phyloP scores from a whole-genome alignment of 1,140 invertebrate genomes.

The Drosophila ogumai region DNA sequence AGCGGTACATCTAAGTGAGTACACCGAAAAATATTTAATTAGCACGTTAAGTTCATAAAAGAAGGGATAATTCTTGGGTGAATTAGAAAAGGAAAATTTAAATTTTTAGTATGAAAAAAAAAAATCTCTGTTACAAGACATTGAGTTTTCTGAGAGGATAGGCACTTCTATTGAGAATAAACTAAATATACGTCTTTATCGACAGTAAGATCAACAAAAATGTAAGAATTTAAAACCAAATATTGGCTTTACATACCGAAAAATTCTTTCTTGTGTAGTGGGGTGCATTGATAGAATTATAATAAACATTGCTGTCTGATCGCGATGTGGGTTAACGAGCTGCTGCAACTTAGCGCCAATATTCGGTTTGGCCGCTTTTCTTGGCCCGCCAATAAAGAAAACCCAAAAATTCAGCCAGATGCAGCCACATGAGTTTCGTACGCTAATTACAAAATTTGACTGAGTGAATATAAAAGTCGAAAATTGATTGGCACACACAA shows the following conservation, averaged over 20 bases:
- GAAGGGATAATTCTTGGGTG: too few relatives aligned
- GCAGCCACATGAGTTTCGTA: slow-evolving; percentile 60
- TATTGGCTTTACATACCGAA: neutral
- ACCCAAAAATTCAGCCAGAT: slow-evolving; percentile 45
- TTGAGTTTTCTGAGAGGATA: neutral
- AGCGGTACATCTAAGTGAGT: slow-evolving; percentile 91
- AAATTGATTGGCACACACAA: slow-evolving; percentile 78
- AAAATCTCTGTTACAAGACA: neutral
- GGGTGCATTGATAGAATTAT: slow-evolving; percentile 53
- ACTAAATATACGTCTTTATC: neutral
- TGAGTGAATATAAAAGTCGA: slow-evolving; percentile 82
- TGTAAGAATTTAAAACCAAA: neutral
- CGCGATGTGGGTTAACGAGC: slow-evolving; percentile 64
- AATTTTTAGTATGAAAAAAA: neutral
- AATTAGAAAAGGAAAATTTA: too few relatives aligned
- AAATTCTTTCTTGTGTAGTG: slow-evolving; percentile 10
- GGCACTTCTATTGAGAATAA: too few relatives aligned
- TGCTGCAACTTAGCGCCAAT: slow-evolving; percentile 70
- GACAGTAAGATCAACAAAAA: slow-evolving; percentile 1
- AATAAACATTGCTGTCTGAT: slow-evolving; percentile 46
- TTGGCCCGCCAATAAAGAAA: slow-evolving; percentile 61
- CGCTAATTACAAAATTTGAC: slow-evolving; percentile 75
- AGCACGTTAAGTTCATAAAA: neutral
- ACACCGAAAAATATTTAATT: neutral
- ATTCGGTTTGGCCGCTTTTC: slow-evolving; percentile 57